Evolutionary conservation across 2,797 vertebrate genomes (phyloP), one percentile per base, ranked within the genome.

Genomic region (Gallinago solitaria): DNA sequence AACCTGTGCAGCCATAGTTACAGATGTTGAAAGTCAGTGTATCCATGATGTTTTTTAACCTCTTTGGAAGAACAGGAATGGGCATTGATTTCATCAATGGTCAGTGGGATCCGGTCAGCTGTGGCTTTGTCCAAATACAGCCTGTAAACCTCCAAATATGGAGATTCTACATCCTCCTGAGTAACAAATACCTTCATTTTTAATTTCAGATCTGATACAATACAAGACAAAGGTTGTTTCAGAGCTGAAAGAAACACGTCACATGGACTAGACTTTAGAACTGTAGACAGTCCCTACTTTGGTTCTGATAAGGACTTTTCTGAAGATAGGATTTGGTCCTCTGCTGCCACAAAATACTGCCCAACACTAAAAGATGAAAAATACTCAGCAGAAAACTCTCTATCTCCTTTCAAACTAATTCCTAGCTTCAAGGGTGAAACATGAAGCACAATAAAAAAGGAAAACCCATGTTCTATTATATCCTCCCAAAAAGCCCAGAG

Each of bases 11-110:
- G 91, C 99, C 99, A 1, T 99, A 99, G 97, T 99, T 99, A 90
- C 99, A 99, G 95, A 99, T 97, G 57, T 99, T 99, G 97, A 98
- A 98, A 11, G 99, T 99, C 93, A 99, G 95, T 0, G 98, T 98
- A 82, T 98, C 98, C 98, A 98, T 99, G 95, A 99, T 99, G 98
- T 98, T 99, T 39, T 91, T 98, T 63, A 99, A 94, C 78, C 99
- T 98, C 96, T 98, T 98, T 0, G 56, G 43, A 68, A 99, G 98
- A 63, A 98, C 77, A 45, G 16, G 41, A 43, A 16, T 43, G 41
- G 41, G 16, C 41, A 41, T 17, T 41, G 41, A 43, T 43, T 43
- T 43, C 43, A 43, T 43, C 43, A 43, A 43, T 43, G 43, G 43
- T 43, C 43, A 43, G 16, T 43, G 43, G 17, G 39, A 70, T 54